phyloP scores from a whole-genome alignment of 2,113 vertebrate species.

The Phalacrocorax pelagicus region DNA sequence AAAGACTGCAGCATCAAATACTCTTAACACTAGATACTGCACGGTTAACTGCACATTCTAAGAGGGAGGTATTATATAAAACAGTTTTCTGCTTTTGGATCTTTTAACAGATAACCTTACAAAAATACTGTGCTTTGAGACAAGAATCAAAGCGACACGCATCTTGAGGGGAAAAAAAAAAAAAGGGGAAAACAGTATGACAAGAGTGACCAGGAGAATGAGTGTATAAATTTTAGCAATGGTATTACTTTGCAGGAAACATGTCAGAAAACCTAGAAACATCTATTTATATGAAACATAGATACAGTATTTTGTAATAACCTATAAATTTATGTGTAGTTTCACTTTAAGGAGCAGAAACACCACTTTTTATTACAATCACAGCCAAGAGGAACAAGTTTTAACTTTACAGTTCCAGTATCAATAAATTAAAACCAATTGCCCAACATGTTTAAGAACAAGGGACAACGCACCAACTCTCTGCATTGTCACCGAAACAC shows the following conservation, averaged over 20 bases:
- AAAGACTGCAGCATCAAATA: neutral
- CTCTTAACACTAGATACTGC: too few relatives aligned
- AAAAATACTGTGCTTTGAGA: neutral
- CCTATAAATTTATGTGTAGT: neutral
- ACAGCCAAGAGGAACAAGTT: neutral
- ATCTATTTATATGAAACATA: neutral
- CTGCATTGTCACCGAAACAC: neutral
- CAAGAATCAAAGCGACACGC: neutral
- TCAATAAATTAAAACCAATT: neutral
- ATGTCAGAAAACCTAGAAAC: neutral
- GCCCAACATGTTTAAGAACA: neutral
- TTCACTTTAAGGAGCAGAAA: neutral
- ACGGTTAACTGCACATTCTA: neutral
- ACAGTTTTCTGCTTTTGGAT: neutral
- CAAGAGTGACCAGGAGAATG: neutral
- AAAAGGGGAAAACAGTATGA: too few relatives aligned
- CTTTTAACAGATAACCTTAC: neutral
- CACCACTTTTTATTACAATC: neutral
- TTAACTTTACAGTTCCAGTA: neutral
- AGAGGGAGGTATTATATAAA: neutral
- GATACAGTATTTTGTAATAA: neutral
- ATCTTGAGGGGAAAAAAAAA: too few relatives aligned
- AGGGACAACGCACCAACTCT: neutral
- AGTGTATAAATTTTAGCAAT: neutral
- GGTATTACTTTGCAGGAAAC: neutral